These are phyloP conservation scores for Grus americana DNA, from an alignment of 2,113 vertebrate species.

Conservation along the genomic window DNA sequence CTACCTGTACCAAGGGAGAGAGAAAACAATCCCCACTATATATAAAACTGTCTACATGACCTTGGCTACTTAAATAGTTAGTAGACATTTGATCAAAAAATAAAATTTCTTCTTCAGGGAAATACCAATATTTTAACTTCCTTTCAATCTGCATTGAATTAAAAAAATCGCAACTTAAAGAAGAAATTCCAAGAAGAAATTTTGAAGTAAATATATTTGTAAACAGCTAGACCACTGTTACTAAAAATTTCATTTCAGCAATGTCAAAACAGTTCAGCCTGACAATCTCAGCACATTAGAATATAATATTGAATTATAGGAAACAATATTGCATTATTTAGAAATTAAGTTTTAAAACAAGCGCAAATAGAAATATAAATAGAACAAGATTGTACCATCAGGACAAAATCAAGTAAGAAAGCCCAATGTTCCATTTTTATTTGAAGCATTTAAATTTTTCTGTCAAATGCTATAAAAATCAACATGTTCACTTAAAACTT, in stretches of 20 bases:
- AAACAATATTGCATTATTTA: background rate
- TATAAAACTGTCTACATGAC: background rate
- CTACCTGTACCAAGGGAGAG: background rate
- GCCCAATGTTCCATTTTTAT: background rate
- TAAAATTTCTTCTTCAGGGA: background rate
- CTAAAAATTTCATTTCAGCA: background rate
- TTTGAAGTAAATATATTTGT: background rate
- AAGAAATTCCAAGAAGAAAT: background rate
- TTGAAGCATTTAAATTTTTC: constrained; percentile 7
- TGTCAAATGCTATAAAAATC: constrained; percentile 21
- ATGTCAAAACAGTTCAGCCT: background rate
- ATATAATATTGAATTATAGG: background rate
- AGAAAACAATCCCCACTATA: accelerated
- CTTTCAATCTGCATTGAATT: background rate
- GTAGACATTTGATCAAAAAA: background rate
- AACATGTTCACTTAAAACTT: background rate
- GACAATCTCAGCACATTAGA: background rate
- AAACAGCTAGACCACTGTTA: background rate
- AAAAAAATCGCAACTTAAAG: background rate
- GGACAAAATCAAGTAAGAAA: background rate
- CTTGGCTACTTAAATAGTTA: background rate
- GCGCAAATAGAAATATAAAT: background rate
- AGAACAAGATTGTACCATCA: background rate
- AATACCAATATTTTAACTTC: background rate
- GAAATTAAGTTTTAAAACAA: constrained; percentile 16